Base-by-base conservation (phyloP, 2,113 vertebrate species). In the Aix galericulata region DNA sequence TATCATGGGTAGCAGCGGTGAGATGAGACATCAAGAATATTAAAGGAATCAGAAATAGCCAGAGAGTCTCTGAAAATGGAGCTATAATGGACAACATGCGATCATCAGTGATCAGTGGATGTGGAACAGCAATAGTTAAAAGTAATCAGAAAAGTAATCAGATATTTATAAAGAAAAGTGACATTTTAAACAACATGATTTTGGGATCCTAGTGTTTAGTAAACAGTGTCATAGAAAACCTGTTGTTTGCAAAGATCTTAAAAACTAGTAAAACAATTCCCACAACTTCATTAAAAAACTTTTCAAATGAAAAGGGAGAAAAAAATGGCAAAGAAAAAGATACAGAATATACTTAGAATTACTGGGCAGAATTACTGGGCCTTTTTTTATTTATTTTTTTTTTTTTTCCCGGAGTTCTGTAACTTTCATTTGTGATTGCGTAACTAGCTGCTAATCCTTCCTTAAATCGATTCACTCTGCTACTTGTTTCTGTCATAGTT, bases 171-270 rank as follows among this genome's bases (percentile, higher is more conserved):
- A 46, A 56, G 74, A 76, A 83, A 44, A 4, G 11, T 9, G 40
- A 2, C 2, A 38, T 67, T 87, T 23, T 48, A 16, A 59, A n/a
- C 31, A 13, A 34, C 9, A 8, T 0, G 1, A 9, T 52, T 66
- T 73, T 68, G 56, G 55, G 72, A 31, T 23, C 12, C 15, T 26
- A 22, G 46, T 48, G 20, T 73, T 55, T 20, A 52, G 38, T 25
- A 74, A 60, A 29, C 36, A 44, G 4, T 26, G 27, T 34, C 50
- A 26, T 29, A 56, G 11, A 50, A 36, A 64, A 56, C 4, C 17
- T 89, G 17, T 13, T 55, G 42, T 60, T 87, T 71, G 42, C 27
- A 31, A 53, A 67, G 25, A 17, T 72, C 56, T 75, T 59, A 34
- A 73, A 83, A n/a, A 15, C 36, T 17, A 48, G 16, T 42, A 79